Base-by-base conservation (phyloP, 2,888 invertebrate species). In the Ctenicera cuprea region DNA sequence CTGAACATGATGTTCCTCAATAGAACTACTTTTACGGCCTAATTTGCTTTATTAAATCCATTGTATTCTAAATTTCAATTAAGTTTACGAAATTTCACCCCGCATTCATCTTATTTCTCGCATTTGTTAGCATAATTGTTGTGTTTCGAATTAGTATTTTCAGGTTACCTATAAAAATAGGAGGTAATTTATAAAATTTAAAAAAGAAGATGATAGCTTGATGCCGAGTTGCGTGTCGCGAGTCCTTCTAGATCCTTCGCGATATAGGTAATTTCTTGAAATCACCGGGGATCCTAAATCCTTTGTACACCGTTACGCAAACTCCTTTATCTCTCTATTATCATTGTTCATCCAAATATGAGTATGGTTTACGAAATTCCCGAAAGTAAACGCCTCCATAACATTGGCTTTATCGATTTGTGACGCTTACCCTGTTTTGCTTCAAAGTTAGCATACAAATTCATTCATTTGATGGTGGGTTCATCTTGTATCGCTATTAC, bases 311-410 rank as follows among this genome's bases (percentile, higher is more conserved):
- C 54, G 22, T 54, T 54, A 30, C 33, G 54, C 0, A 8, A 20
- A 30, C 54, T 54, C 33, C 22, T 20, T 54, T 54, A 54, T 54
- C 54, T 54, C 54, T 54, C 54, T 33, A 54, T 54, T 54, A 54
- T 54, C 54, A 33, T 14, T 54, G 54, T 54, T 26, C 54, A 26
- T 54, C 54, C 54, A 54, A 54, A 54, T 54, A 54, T 22, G 26
- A 16, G 14, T 9, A 54, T 54, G 54, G 54, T 54, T 54, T 54
- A 33, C 20, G 33, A 33, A 54, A 14, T 22, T 8, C 54, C 54
- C n/a, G 12, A 22, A 54, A 54, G 54, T 33, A 54, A 33, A 30
- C 54, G 54, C 54, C 54, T 54, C 54, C 54, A 54, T 22, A 54
- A 54, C 38, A 59, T 20, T 52, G 20, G 59, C 59, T 59, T n/a